Evolutionary conservation across 1,140 invertebrate species (phyloP), one percentile per base, ranked within the genome.

Genomic region (Monochamus saltuarius): DNA sequence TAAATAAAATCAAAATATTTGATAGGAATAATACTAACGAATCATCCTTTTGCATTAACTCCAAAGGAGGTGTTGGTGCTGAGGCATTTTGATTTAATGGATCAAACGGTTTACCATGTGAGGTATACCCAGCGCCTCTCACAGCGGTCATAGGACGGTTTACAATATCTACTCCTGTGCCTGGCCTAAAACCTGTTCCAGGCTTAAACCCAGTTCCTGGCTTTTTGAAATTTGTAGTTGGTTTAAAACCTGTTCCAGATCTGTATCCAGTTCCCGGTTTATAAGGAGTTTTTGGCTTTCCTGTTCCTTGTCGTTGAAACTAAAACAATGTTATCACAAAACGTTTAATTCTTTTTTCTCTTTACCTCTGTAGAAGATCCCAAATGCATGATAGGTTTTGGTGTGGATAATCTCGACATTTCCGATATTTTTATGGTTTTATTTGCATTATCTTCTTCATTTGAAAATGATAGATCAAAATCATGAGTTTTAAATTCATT

Each of bases 81-180:
- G 81, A 81, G 36, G 81, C 79, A 40, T 83, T 82, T 75, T 90
- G 88, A 73, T 90, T 87, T 37, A 93, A 76, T 11, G 91, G 90
- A 79, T 95, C 91, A 78, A 93, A 93, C 64, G 80, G 82, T 68
- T 83, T 83, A 61, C 77, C 80, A 43, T 77, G 78, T 59, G 84
- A 84, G 3, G 92, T 95, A 75, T 95, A 98, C 2, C 97, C 96
- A 39, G 93, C 96, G 9, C 92, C 95, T 56, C 91, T 81, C n/a
- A 98, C 91, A 16, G 95, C 95, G 9, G 97, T 98, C 83, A 97
- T 94, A 8, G 96, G 96, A 58, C 96, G 54, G 38, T 67, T 76
- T 4, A 76, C 62, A 16, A 61, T 42, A 40, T 66, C 70, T 9
- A 56, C 35, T 6, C 62, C 63, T 14, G 72, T 75, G 4, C 59